Evolutionary conservation across 2,888 invertebrate species (phyloP).

Genomic region (Pantelozetes paolii): DNA sequence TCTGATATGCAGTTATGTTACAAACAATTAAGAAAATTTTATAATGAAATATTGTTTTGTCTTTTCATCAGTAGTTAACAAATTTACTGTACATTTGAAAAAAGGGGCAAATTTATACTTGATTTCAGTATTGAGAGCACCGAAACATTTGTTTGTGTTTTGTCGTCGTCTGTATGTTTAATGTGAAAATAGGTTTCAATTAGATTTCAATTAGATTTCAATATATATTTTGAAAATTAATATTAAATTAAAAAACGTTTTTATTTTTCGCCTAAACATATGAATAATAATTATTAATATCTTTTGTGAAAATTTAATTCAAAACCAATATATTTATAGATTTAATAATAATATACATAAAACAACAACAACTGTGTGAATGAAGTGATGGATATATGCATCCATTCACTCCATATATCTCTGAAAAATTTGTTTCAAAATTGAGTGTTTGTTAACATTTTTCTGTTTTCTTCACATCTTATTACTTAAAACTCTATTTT

Average conservation of each 20-base stretch:
- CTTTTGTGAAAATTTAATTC: background rate
- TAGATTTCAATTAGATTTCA: background rate
- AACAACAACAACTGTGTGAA: conserved; percentile 14
- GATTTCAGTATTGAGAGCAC: background rate
- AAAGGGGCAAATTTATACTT: background rate
- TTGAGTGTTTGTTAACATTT: background rate
- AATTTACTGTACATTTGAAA: background rate
- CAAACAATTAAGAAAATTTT: background rate
- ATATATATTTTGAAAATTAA: no score
- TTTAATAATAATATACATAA: background rate
- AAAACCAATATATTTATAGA: background rate
- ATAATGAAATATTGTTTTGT: no score
- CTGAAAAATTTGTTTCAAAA: background rate
- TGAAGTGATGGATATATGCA: background rate
- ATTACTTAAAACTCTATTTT: background rate
- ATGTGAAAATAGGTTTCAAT: background rate
- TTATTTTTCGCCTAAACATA: background rate
- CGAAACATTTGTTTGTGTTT: background rate
- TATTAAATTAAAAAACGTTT: background rate
- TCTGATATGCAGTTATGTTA: background rate
- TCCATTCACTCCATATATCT: background rate
- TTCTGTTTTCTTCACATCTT: background rate
- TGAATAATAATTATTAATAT: background rate
- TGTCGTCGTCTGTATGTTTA: background rate
- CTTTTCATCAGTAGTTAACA: background rate